Conservation (phyloP, 2,113 vertebrate species). For the Rattus rattus region DNA sequence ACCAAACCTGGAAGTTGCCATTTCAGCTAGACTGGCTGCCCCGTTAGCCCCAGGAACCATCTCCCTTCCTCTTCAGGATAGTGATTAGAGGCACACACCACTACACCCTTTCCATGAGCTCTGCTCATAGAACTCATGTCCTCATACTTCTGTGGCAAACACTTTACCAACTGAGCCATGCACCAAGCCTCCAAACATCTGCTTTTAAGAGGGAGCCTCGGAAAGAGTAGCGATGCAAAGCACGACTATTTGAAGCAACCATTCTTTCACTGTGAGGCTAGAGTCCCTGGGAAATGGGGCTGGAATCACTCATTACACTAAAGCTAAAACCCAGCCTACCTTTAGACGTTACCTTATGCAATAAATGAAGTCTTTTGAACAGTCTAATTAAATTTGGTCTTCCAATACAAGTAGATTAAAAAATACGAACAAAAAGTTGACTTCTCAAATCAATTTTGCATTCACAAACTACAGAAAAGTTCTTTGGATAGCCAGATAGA, state of each 20-base stretch:
- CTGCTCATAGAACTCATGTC: neutral
- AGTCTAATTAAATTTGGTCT: neutral
- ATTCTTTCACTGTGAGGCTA: neutral
- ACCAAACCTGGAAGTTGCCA: no score
- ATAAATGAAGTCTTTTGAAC: conserved; percentile 8
- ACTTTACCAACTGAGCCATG: neutral
- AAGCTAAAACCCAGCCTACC: neutral
- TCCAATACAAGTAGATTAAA: neutral
- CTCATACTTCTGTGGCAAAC: neutral
- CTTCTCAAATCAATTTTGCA: conserved; percentile 36
- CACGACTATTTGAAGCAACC: neutral
- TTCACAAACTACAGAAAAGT: conserved; percentile 25
- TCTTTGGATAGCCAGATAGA: neutral
- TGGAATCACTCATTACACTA: neutral
- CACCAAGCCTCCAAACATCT: no score
- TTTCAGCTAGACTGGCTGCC: neutral
- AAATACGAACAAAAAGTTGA: neutral
- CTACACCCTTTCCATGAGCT: neutral
- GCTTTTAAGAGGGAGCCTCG: neutral
- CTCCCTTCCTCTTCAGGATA: neutral
- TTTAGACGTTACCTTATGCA: neutral
- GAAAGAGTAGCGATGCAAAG: neutral
- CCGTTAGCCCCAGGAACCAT: neutral
- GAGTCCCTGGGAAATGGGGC: neutral
- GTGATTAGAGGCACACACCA: neutral